Base-by-base conservation (phyloP, 2,888 invertebrate species). In the Zaprionus obscuricornis region DNA sequence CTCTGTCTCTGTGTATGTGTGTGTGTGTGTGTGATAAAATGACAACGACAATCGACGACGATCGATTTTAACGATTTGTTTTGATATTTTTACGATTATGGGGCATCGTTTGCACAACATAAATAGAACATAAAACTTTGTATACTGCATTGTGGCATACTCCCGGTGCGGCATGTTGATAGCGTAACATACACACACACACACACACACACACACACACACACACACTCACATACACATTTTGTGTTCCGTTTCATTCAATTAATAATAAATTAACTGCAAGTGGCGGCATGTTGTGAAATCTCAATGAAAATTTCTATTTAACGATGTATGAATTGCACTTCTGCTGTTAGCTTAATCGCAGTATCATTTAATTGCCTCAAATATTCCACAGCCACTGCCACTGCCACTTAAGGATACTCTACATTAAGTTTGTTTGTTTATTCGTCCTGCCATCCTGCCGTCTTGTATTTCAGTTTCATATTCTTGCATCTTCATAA, bases 51-150 rank as follows among this genome's bases (percentile, higher is more conserved):
- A 64, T 62, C 67, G 70, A 78, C 72, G 84, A 86, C 86, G 89
- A 87, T 89, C 88, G 87, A 90, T 88, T 90, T 90, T 89, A 88
- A 90, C 90, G 90, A 90, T 90, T 90, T 90, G 90, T 90, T 90
- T 88, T 90, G 90, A 90, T 90, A 89, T 88, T 88, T 90, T 90
- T 90, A 90, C 88, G 90, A 89, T 90, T 90, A 90, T 89, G 88
- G 64, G 84, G 88, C 86, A 77, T 88, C 89, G 89, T 90, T 90
- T 89, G 87, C 90, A 90, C 89, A 86, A 89, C 88, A 90, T 90
- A 89, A 90, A 90, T 89, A 85, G 88, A 87, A 89, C 88, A 90
- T 90, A 89, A 89, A 89, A 89, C 84, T 82, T 77, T 71, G 85
- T 86, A 83, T 86, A 85, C 76, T 71, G 78, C 71, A 70, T 77